Percentiles rank a stretch among this genome's conserved stretches.
These are phyloP conservation scores for Microctonus hyperodae DNA, from an alignment of 2,888 invertebrate species.

Conservation along the genomic window DNA sequence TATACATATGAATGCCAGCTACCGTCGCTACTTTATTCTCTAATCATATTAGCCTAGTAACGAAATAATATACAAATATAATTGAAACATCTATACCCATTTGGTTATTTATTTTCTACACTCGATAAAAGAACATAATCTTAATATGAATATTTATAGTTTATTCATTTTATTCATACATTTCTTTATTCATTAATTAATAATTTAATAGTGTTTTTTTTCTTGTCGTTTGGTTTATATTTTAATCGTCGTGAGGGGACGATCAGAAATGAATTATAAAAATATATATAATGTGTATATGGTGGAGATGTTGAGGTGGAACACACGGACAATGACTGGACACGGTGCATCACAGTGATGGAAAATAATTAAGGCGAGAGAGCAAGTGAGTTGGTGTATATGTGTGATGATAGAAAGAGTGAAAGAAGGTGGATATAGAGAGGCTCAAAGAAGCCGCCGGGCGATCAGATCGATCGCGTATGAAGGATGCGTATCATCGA, in stretches of 20 bases:
- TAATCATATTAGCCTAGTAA: too few relatives aligned
- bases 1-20: slow-evolving; percentile 45
- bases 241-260: slow-evolving; percentile 18
- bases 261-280: neutral
- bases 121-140: too few relatives aligned
- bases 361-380: slow-evolving; percentile 55
- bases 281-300: neutral
- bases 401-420: slow-evolving; percentile 1
- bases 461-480: slow-evolving; percentile 32
- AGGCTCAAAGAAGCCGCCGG: slow-evolving; percentile 53
- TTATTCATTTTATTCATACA: neutral
- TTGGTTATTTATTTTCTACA: too few relatives aligned
- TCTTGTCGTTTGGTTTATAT: neutral
- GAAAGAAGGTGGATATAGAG: slow-evolving; percentile 24
- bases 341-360: slow-evolving; percentile 49
- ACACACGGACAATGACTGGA: slow-evolving; percentile 47
- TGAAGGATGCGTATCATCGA: slow-evolving; percentile 34
- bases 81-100: too few relatives aligned
- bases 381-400: slow-evolving; percentile 29
- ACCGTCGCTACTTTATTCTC: slow-evolving; percentile 40
- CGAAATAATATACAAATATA: too few relatives aligned
- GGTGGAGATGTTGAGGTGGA: slow-evolving; percentile 28
- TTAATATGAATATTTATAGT: neutral
- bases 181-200: neutral
- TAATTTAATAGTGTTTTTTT: neutral